Percentiles rank a stretch among this genome's conserved stretches.
Evolutionary conservation across 1,140 invertebrate genomes (phyloP).

Genomic region (Tachypleus tridentatus): DNA sequence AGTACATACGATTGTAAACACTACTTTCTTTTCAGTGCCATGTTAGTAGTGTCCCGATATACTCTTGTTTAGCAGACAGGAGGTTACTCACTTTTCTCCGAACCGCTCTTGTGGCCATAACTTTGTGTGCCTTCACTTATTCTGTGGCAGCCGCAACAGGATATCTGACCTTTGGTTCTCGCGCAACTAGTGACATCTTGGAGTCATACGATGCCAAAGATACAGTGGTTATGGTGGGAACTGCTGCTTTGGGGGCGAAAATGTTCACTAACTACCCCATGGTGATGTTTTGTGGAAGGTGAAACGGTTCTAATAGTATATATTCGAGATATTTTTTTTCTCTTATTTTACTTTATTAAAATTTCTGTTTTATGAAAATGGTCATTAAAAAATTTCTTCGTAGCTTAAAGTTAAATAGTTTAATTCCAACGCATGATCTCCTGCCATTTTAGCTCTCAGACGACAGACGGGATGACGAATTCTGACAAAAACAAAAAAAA

Average conservation of each 20-base stretch:
- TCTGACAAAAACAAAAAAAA: too few species aligned
- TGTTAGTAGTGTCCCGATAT: constrained; percentile 54
- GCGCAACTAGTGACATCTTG: constrained; percentile 48
- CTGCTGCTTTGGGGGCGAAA: constrained; percentile 48
- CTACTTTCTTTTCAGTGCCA: constrained; percentile 33
- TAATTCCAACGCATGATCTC: too few species aligned
- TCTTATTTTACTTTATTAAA: too few species aligned
- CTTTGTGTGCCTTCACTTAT: constrained; percentile 46
- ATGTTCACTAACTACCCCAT: constrained; percentile 56
- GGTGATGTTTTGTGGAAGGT: constrained; percentile 50
- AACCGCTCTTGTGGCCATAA: constrained; percentile 43
- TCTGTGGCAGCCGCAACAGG: constrained; percentile 48
- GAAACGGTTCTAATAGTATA: constrained; percentile 2
- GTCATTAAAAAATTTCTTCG: too few species aligned
- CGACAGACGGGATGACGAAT: too few species aligned
- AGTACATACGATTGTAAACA: too few species aligned
- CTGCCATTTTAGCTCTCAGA: too few species aligned
- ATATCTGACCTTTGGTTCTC: constrained; percentile 49
- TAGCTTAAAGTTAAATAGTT: too few species aligned
- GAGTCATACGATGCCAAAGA: constrained; percentile 44
- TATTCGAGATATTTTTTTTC: too few species aligned
- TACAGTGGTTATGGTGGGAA: constrained; percentile 40
- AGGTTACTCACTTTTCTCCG: constrained; percentile 41
- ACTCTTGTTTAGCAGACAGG: constrained; percentile 37
- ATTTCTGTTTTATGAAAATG: too few species aligned